Base-by-base conservation (phyloP, 2,888 invertebrate genomes). In the Sabellastarte sp. region DNA sequence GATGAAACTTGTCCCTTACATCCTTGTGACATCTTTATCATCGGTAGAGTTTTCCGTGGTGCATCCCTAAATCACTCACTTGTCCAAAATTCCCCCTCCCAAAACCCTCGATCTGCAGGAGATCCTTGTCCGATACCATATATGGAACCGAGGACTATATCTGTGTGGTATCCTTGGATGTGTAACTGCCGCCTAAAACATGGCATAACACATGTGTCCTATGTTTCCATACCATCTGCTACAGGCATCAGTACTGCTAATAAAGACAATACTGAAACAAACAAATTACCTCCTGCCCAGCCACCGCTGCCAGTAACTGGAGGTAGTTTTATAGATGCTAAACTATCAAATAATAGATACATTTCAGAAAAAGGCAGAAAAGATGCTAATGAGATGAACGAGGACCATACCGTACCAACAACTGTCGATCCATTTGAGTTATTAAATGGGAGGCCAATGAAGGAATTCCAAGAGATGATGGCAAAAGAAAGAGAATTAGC, bases 371-470 rank as follows among this genome's bases (percentile, higher is more conserved):
- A 41, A 20, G 26, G 24, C 53, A 53, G 24, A 20, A 53, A 53
- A 53, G 28, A 5, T n/a, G 53, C 53, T n/a, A n/a, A 5, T 15
- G 53, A 24, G 28, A 26, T 53, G 26, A 5, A 53, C 5, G 26
- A 53, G 30, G 61, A 69, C 15, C 59, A 69, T 58, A 62, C 56
- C 3, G 68, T 66, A 3, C 70, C 70, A 0, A 60, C 65, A 24
- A 70, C 70, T 28, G 51, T 50, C 30, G 69, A 71, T 50, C 63
- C 69, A 0, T 71, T 71, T 55, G 71, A 70, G 31, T 66, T 61
- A 15, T 57, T 68, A 15, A 58, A 57, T 32, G 15, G 33, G 52
- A 20, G 59, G 29, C 62, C 62, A 58, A 61, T 56, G n/a, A 24
- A 61, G 20, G 55, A 50, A 2, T 26, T 30, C 20, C 24, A 31